These are phyloP conservation scores for Dryobates pubescens DNA, from an alignment of 2,797 vertebrate species.

Conservation along the genomic window DNA sequence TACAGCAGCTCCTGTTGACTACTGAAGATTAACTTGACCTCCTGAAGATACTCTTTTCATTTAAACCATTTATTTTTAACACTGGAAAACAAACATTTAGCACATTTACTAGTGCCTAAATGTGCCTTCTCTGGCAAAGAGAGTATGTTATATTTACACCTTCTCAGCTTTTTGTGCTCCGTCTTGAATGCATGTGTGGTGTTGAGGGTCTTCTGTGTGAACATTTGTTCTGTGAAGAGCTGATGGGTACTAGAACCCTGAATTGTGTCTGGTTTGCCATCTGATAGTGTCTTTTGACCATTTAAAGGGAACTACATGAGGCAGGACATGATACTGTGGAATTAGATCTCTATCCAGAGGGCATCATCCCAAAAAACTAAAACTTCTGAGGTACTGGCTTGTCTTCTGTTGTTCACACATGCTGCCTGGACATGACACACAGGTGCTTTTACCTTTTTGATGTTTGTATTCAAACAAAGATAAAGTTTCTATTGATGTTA, in stretches of 20 bases:
- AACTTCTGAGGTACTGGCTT: background rate
- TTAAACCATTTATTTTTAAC: background rate
- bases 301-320: background rate
- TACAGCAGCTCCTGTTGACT: conserved; percentile 1
- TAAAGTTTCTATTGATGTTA: conserved; percentile 28
- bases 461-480: conserved; percentile 27
- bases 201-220: background rate
- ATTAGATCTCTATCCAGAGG: background rate
- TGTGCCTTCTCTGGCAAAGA: conserved; percentile 40
- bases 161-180: background rate
- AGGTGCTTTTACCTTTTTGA: background rate
- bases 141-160: background rate
- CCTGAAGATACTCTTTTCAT: background rate
- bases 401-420: background rate
- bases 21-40: conserved; percentile 10
- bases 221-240: background rate
- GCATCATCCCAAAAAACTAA: background rate
- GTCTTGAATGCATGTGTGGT: background rate
- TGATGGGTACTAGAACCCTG: conserved; percentile 4
- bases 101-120: conserved; percentile 33
- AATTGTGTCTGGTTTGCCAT: background rate
- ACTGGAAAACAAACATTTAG: conserved; percentile 24
- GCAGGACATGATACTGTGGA: background rate
- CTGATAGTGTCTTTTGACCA: background rate
- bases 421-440: background rate